These are phyloP conservation scores for Numida meleagris DNA, from an alignment of 2,113 vertebrate genomes.

Conservation along the genomic window DNA sequence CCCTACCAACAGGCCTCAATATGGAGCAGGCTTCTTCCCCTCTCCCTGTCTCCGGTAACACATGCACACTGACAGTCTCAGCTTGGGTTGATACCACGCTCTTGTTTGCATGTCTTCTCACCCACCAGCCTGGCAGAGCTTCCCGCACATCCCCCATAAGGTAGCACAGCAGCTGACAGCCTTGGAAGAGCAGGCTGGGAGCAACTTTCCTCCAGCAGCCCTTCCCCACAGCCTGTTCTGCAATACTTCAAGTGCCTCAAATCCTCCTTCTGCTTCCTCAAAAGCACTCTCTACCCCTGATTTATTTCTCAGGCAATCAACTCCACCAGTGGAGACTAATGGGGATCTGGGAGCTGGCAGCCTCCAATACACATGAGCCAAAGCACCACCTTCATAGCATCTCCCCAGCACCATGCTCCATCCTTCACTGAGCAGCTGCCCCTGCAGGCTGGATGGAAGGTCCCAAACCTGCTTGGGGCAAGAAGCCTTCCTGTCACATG, in stretches of 20 bases:
- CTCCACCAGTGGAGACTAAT: not conserved
- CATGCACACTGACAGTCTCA: not conserved
- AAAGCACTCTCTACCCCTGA: not conserved
- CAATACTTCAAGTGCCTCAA: not conserved
- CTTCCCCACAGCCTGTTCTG: not conserved
- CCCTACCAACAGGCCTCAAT: not conserved
- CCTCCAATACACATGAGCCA: not conserved
- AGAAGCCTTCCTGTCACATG: not conserved
- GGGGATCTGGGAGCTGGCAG: not conserved
- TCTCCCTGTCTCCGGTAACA: not conserved
- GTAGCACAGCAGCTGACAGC: not conserved
- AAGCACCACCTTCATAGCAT: not conserved
- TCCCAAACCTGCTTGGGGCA: not conserved
- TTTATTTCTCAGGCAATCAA: not conserved
- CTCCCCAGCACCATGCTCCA: not conserved
- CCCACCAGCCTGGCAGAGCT: not conserved
- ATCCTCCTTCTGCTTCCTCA: not conserved
- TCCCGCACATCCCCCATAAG: rapidly evolving
- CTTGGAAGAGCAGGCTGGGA: not conserved
- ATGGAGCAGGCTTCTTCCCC: not conserved
- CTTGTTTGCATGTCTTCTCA: not conserved
- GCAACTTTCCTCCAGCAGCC: not conserved
- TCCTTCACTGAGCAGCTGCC: not conserved
- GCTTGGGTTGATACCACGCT: not conserved
- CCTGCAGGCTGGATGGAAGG: not conserved